Conservation (phyloP, 2,113 vertebrate genomes). For the Thermophis baileyi region DNA sequence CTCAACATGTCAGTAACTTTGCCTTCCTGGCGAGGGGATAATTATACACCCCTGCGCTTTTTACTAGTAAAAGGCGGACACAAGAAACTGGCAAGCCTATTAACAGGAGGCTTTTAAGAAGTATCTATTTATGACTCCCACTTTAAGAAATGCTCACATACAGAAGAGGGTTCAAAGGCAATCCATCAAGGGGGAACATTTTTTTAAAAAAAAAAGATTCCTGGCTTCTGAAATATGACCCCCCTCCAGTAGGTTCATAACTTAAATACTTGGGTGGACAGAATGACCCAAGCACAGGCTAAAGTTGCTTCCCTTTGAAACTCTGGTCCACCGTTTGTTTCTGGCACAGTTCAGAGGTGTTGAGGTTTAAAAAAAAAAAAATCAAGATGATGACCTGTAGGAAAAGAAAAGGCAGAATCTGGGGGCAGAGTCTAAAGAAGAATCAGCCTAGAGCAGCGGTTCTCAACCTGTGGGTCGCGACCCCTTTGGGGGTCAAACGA, state of each 20-base stretch:
- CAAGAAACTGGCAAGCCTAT: constrained; percentile 38
- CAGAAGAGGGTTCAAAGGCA: constrained; percentile 2
- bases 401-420: background rate
- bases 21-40: constrained; percentile 69
- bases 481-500: too few relatives aligned
- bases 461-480: too few relatives aligned
- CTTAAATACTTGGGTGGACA: background rate
- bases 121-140: constrained; percentile 25
- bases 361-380: background rate
- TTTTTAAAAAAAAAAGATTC: background rate
- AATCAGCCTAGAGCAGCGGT: too few relatives aligned
- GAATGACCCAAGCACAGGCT: background rate
- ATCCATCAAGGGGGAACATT: constrained; percentile 6
- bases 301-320: background rate
- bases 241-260: background rate
- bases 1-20: constrained; percentile 91
- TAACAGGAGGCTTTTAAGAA: constrained; percentile 40
- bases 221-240: background rate
- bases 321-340: background rate
- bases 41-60: constrained; percentile 58
- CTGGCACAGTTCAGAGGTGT: background rate
- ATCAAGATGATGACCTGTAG: background rate
- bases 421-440: background rate
- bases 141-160: constrained; percentile 5
- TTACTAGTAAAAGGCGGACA: constrained; percentile 65